phyloP scores from a whole-genome alignment of 2,797 vertebrate species.

The Syngnathus rostellatus region DNA sequence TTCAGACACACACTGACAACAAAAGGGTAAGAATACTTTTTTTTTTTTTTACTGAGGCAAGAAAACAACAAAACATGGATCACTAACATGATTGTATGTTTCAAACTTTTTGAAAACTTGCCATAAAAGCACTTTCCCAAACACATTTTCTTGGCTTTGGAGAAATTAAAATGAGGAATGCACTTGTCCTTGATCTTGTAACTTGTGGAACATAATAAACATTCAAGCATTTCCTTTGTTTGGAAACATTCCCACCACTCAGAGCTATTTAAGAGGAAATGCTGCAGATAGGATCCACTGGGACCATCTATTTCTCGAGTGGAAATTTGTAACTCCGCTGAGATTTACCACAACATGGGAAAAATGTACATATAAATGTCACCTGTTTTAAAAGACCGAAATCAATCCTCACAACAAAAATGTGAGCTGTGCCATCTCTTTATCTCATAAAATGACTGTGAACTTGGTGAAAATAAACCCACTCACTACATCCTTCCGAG shows the following conservation, averaged over 20 bases:
- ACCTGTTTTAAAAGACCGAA: background rate
- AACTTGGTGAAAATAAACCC: conserved; percentile 44
- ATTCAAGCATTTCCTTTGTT: conserved; percentile 29
- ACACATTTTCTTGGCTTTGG: background rate
- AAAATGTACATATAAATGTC: conserved; percentile 8
- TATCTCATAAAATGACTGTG: conserved; percentile 14
- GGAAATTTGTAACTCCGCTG: conserved; percentile 25
- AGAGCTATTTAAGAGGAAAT: conserved; percentile 39
- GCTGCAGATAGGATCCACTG: conserved; percentile 30
- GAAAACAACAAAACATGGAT: background rate
- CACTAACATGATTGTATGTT: background rate
- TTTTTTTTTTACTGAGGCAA: background rate
- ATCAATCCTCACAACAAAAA: background rate
- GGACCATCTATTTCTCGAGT: conserved; percentile 49
- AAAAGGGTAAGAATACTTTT: background rate
- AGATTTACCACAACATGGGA: conserved; percentile 42
- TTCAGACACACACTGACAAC: too few species aligned
- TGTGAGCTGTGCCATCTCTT: background rate
- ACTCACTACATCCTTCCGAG: conserved; percentile 56
- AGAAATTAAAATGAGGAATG: background rate
- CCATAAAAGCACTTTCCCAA: background rate
- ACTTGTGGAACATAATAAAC: conserved; percentile 15
- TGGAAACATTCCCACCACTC: conserved; percentile 23
- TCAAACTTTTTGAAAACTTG: background rate
- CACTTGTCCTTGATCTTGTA: conserved; percentile 10